phyloP scores from a whole-genome alignment of 2,888 invertebrate genomes.

The Nomada lathburiana region DNA sequence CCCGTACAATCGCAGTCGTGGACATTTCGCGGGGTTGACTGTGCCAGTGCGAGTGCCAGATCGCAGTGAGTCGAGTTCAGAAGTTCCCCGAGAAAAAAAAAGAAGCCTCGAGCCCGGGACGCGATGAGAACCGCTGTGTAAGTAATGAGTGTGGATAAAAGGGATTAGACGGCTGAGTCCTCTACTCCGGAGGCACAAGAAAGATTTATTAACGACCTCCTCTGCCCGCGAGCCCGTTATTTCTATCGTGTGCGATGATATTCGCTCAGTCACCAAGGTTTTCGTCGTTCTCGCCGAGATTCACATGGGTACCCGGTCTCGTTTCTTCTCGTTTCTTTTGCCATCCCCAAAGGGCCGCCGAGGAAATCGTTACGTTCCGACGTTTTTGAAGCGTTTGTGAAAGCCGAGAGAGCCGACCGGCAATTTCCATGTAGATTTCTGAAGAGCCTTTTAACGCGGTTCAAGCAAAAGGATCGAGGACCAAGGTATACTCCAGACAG shows the following conservation, averaged over 20 bases:
- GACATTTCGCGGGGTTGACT: too few relatives aligned
- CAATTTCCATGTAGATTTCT: slow-evolving; percentile 74
- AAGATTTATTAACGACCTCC: slow-evolving; percentile 79
- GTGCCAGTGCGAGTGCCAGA: too few relatives aligned
- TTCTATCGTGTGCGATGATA: slow-evolving; percentile 54
- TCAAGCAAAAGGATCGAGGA: slow-evolving; percentile 38
- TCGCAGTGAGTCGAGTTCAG: too few relatives aligned
- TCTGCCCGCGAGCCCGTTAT: slow-evolving; percentile 49
- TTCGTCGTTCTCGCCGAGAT: slow-evolving; percentile 29
- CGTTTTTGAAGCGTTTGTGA: slow-evolving; percentile 61
- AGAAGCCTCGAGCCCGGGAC: neutral
- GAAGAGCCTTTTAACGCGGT: slow-evolving; percentile 60
- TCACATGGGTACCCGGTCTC: slow-evolving; percentile 24
- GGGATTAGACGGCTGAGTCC: slow-evolving; percentile 79
- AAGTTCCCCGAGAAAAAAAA: too few relatives aligned
- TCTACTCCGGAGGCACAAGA: slow-evolving; percentile 71
- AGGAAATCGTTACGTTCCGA: slow-evolving; percentile 68
- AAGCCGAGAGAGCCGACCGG: slow-evolving; percentile 53
- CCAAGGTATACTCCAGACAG: slow-evolving; percentile 31
- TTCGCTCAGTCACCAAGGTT: slow-evolving; percentile 29
- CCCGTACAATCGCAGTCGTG: too few relatives aligned
- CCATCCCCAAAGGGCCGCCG: slow-evolving; percentile 34
- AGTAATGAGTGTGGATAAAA: slow-evolving; percentile 80
- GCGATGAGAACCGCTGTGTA: slow-evolving; percentile 74
- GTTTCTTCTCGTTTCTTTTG: slow-evolving; percentile 39